These are phyloP conservation scores for Tetragnatha montana DNA, from an alignment of 2,888 invertebrate species.

Conservation along the genomic window DNA sequence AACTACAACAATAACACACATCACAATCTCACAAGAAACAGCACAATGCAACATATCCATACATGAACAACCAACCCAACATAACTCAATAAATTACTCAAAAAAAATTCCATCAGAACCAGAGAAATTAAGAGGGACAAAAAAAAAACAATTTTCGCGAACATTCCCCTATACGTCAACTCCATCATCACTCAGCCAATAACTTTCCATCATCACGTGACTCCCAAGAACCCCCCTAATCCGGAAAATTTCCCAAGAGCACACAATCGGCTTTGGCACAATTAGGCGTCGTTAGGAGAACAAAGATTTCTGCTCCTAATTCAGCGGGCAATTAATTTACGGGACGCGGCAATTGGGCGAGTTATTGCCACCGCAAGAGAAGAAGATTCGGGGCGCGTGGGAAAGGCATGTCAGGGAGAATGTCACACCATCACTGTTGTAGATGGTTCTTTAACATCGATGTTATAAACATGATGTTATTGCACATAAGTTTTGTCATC, in stretches of 20 bases:
- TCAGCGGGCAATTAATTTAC: constrained; percentile 40
- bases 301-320: constrained; percentile 29
- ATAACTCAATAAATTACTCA: too few species aligned
- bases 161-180: not conserved
- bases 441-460: too few species aligned
- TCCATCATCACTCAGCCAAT: not conserved
- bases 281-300: constrained; percentile 40
- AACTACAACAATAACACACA: too few species aligned
- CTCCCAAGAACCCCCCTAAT: constrained; percentile 15
- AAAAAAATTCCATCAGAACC: too few species aligned
- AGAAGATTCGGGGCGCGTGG: constrained; percentile 11
- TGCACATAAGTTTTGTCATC: too few species aligned
- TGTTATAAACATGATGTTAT: too few species aligned
- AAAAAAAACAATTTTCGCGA: too few species aligned
- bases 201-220: constrained; percentile 18
- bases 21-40: too few species aligned
- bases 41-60: too few species aligned
- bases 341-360: constrained; percentile 14
- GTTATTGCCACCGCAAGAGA: constrained; percentile 25
- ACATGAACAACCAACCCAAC: too few species aligned
- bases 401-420: not conserved
- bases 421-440: too few species aligned
- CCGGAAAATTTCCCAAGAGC: constrained; percentile 20
- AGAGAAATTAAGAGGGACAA: too few species aligned
- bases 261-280: constrained; percentile 47